These are phyloP conservation scores for Cardiocondyla obscurior DNA, from an alignment of 1,140 invertebrate genomes.

Conservation along the genomic window DNA sequence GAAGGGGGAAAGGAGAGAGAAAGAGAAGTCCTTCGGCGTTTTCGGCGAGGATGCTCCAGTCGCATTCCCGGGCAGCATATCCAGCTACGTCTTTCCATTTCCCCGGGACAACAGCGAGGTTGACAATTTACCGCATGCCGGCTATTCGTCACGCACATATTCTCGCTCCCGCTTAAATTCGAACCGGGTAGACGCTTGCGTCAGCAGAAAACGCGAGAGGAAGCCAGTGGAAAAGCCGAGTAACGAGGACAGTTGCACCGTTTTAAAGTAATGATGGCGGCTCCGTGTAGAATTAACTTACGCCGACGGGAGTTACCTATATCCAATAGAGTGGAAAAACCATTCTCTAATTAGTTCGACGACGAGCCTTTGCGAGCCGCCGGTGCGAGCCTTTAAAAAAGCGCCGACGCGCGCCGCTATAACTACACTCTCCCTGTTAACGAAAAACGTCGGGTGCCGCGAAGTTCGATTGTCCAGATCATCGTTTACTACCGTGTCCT, in stretches of 20 bases:
- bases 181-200: not conserved
- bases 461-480: not conserved
- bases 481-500: too few relatives aligned
- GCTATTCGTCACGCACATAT: conserved; percentile 23
- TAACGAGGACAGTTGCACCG: not conserved
- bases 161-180: not conserved
- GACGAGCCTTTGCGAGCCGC: too few relatives aligned
- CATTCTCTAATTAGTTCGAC: not conserved
- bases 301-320: not conserved
- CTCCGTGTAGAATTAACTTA: not conserved
- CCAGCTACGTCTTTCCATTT: conserved; percentile 32
- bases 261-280: not conserved
- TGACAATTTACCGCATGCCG: conserved; percentile 5
- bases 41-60: conserved; percentile 29
- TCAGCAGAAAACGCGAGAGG: not conserved
- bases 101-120: conserved; percentile 1
- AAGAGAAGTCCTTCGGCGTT: conserved; percentile 10
- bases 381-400: not conserved
- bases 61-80: conserved; percentile 12
- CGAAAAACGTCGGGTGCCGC: not conserved
- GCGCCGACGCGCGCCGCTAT: not conserved
- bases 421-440: not conserved
- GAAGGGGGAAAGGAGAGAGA: not conserved
- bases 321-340: not conserved
- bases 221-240: not conserved